phyloP scores from a whole-genome alignment of 2,113 vertebrate species.

The Nycticryphes semicollaris region DNA sequence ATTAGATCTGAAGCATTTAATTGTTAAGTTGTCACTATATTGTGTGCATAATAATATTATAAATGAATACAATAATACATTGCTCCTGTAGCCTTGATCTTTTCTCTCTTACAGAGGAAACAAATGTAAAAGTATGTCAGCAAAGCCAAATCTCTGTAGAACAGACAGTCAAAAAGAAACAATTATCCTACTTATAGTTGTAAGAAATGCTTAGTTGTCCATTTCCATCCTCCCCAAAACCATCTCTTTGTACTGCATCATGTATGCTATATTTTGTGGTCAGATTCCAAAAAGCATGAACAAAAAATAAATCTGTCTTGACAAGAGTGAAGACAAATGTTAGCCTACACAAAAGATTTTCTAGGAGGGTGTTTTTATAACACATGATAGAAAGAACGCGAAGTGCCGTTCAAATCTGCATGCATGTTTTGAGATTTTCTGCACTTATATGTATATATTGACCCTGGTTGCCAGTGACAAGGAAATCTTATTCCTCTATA shows the following conservation, averaged over 20 bases:
- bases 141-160: not conserved
- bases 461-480: constrained; percentile 51
- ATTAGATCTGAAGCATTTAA: not conserved
- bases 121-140: not conserved
- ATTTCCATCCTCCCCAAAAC: not conserved
- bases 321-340: constrained; percentile 9
- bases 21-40: not conserved
- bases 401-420: not conserved
- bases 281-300: not conserved
- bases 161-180: not conserved
- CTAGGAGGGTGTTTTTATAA: not conserved
- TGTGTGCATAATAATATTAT: not conserved
- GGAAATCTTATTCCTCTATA: constrained; percentile 8
- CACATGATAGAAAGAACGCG: not conserved
- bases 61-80: not conserved
- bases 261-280: not conserved
- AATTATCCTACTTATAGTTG: not conserved
- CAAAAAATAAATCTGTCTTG: constrained; percentile 1
- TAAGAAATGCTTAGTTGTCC: not conserved
- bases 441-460: not conserved
- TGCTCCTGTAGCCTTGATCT: not conserved
- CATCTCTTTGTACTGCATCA: not conserved
- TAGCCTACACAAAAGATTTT: constrained; percentile 20
- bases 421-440: constrained; percentile 33
- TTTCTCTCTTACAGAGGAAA: not conserved